Conservation (phyloP, 2,113 vertebrate genomes). For the Sinocyclocheilus rhinocerous region DNA sequence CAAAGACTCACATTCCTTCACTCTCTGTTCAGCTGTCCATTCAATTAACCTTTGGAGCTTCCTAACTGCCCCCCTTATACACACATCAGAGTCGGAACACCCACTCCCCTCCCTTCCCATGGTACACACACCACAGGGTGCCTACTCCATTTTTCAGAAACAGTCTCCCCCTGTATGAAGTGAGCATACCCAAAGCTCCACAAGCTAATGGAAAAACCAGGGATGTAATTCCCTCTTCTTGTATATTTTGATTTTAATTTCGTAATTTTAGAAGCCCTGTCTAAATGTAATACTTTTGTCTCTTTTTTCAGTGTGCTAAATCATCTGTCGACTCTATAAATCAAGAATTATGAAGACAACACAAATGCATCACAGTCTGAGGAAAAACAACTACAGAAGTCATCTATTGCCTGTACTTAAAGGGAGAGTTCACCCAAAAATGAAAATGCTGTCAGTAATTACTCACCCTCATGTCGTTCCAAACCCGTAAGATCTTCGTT, state of each 20-base stretch:
- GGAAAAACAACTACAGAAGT: background rate
- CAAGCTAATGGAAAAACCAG: constrained; percentile 42
- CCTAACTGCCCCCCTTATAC: constrained; percentile 27
- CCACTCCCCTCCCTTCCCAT: constrained; percentile 25
- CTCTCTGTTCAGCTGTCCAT: constrained; percentile 51
- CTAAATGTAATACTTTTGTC: constrained; percentile 18
- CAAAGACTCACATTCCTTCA: constrained; percentile 52
- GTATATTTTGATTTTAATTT: constrained; percentile 20
- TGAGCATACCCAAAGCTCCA: constrained; percentile 40
- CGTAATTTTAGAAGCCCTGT: background rate
- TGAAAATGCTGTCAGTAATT: too few species aligned
- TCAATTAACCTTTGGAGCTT: constrained; percentile 53
- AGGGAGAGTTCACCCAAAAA: background rate
- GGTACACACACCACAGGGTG: constrained; percentile 41
- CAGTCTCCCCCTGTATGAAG: constrained; percentile 38
- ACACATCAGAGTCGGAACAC: constrained; percentile 34
- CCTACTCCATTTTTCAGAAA: constrained; percentile 35
- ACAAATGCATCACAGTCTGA: background rate
- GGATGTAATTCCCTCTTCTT: background rate
- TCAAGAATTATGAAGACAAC: constrained; percentile 3
- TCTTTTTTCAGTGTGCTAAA: background rate
- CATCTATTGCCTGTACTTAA: background rate
- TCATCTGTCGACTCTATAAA: constrained; percentile 5
- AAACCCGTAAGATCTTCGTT: too few species aligned
- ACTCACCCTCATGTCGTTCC: too few species aligned